Base-by-base conservation (phyloP, 2,888 invertebrate genomes). In the Lepidocyrtinus sp. region DNA sequence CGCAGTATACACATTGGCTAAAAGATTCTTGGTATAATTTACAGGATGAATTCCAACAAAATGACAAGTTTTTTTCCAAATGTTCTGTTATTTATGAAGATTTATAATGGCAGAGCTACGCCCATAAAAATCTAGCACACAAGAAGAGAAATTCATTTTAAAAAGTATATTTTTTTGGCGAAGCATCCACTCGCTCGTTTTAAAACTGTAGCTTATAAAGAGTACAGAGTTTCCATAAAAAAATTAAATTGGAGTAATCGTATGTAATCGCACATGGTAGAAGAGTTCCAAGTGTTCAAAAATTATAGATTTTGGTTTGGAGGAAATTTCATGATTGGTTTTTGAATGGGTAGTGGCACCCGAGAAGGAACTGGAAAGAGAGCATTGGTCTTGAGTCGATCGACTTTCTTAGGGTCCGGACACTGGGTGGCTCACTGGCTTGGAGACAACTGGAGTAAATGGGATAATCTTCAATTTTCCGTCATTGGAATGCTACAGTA, bases 351-450 rank as follows among this genome's bases (percentile, higher is more conserved):
- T n/a, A 82, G 79, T 22, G 79, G 70, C n/a, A 65, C 79, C 17
- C 27, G 70, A 19, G 64, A 72, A 45, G 81, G 75, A 15, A 69
- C 79, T 7, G 75, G 83, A 21, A 92, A 91, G 87, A 91, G 95
- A 71, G 94, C 93, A 69, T 93, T 94, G 89, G 91, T 95, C 80
- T 93, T 96, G 85, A 93, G 94, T 0, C 91, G 96, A 19, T 92
- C 95, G 0, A 92, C 94, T 1, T 96, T 93, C 90, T 90, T 93
- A 24, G 95, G 96, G 0, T 91, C 92, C 61, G 95, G 95, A 0
- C 90, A 90, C 85, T 94, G 92, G 88, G 91, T 93, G 1, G 94
- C 94, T 0, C 95, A 95, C 88, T 96, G 95, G 95, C 93, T 94
- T 86, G 96, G 96, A 0, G 96, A 96, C 89, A 91, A 82, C 65